Evolutionary conservation across 2,888 invertebrate species (phyloP), one percentile per base, ranked within the genome.

Genomic region (Cheilosia urbana): DNA sequence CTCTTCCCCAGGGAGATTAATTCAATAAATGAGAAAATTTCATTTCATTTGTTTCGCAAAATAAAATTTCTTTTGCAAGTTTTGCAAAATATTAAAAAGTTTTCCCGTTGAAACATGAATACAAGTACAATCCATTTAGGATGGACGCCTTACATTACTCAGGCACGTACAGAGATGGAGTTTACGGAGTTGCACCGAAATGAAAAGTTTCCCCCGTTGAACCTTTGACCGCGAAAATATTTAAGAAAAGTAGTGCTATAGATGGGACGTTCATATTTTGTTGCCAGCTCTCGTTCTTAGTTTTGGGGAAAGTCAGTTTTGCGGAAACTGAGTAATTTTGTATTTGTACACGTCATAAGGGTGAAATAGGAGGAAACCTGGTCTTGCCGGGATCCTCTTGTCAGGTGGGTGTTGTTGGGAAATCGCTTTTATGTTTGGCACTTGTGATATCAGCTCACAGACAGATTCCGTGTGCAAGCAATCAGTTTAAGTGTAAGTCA

Each of bases 1-100:
- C 63, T 37, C 55, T 71, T 78, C 55, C 55, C 13, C 71, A 71
- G 21, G 37, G 51, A 72, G 65, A 79, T 79, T 65, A 79, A 79
- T 79, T 72, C 51, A 65, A 57, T 63, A 69, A 63, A 77, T 60
- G 47, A 30, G 30, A 69, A 55, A 79, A 65, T 79, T 57, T 72
- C 34, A 51, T 79, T 71, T 79, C 49, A 30, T 79, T 78, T 69
- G 63, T 62, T 68, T 65, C 21, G 55, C n/a, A 55, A 69, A 45
- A 68, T 60, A 69, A 45, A 77, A 55, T 62, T 68, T 51, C 60
- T 34, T 60, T 42, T 49, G 21, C 34, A 55, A 30, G 51, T 63
- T 55, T 66, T 65, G 34, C 0, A 40, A 60, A 51, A 19, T 42
- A 53, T 49, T 57, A 24, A 47, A 47, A 75, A 68, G 49, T 76